Conservation (phyloP, 2,113 vertebrate genomes). For the Lota lota region DNA sequence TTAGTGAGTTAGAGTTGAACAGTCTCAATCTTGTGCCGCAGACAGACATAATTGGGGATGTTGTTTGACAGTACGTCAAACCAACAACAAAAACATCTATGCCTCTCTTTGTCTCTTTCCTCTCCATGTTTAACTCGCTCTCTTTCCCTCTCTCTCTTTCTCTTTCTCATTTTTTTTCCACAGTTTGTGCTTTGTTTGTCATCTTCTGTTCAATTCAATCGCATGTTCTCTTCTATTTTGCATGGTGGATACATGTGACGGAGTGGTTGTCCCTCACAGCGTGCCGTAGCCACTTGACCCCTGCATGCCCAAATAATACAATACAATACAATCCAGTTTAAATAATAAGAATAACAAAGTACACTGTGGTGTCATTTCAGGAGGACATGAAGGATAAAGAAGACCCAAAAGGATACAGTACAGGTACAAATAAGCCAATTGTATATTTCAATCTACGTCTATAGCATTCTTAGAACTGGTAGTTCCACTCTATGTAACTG, state of each 20-base stretch:
- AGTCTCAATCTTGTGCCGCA: too few relatives aligned
- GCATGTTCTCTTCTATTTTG: neutral
- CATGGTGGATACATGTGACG: neutral
- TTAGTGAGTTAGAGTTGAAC: too few relatives aligned
- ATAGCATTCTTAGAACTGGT: slow-evolving; percentile 1
- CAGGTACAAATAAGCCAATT: slow-evolving; percentile 58
- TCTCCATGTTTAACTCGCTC: neutral
- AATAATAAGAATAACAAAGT: slow-evolving; percentile 40
- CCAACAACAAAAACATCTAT: neutral
- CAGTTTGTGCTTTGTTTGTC: neutral
- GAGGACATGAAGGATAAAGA: slow-evolving; percentile 52
- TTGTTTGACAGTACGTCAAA: too few relatives aligned
- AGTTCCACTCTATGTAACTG: slow-evolving; percentile 19
- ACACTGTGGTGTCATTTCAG: slow-evolving; percentile 63
- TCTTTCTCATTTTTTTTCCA: slow-evolving; percentile 1
- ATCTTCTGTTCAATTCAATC: slow-evolving; percentile 14
- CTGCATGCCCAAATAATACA: slow-evolving; percentile 54
- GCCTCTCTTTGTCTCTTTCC: neutral
- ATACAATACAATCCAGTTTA: slow-evolving; percentile 52
- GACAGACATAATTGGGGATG: too few relatives aligned
- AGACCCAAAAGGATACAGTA: slow-evolving; percentile 29
- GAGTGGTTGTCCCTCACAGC: slow-evolving; percentile 22
- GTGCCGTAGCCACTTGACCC: slow-evolving; percentile 45
- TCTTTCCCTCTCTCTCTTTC: neutral
- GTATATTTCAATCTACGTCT: neutral